phyloP scores from a whole-genome alignment of 2,797 vertebrate genomes.

The Malacoraja senta region DNA sequence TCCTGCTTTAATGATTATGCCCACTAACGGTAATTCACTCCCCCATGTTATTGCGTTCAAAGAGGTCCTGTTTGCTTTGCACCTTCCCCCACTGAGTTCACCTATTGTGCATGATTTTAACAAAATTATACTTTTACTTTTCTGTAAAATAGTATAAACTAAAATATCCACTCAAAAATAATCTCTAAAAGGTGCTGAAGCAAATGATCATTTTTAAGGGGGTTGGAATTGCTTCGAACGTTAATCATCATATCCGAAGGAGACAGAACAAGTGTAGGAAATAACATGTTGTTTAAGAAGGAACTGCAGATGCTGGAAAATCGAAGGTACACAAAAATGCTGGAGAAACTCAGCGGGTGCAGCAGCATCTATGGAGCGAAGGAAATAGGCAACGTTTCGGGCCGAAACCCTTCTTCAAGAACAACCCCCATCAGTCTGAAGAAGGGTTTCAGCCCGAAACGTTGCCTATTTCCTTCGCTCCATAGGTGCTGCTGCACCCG shows the following conservation, averaged over 20 bases:
- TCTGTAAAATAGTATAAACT: not conserved
- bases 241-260: not conserved
- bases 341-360: no score
- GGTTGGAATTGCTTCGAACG: not conserved
- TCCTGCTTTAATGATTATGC: not conserved
- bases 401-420: no score
- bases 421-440: no score
- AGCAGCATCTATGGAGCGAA: no score
- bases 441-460: no score
- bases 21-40: not conserved
- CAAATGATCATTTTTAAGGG: not conserved
- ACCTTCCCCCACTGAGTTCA: not conserved
- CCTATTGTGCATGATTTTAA: not conserved
- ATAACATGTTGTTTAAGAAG: not conserved
- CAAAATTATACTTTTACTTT: not conserved
- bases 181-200: not conserved
- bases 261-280: not conserved
- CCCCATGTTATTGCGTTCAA: not conserved
- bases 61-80: not conserved
- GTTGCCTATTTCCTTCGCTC: no score
- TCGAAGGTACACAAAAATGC: no score
- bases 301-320: no score
- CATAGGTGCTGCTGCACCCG: no score
- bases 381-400: no score
- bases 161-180: not conserved